phyloP scores from a whole-genome alignment of 2,888 invertebrate genomes.

The Embidobia sp. region DNA sequence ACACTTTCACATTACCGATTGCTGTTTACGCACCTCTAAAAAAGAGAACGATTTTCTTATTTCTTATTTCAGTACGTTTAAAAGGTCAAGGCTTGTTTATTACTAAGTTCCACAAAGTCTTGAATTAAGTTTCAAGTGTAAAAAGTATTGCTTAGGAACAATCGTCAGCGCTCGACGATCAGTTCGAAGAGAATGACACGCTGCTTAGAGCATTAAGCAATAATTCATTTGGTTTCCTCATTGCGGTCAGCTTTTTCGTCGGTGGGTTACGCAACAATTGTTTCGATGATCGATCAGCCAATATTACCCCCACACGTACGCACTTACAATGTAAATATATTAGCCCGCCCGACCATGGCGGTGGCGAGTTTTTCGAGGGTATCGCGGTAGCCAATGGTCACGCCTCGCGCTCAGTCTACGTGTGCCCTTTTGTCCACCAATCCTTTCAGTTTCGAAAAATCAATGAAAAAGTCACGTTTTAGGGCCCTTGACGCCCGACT shows the following conservation, averaged over 20 bases:
- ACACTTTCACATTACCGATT: too few relatives aligned
- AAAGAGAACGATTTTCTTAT: neutral
- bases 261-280: conserved; percentile 53
- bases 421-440: conserved; percentile 70
- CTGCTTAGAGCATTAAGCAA: conserved; percentile 49
- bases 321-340: conserved; percentile 72
- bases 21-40: too few relatives aligned
- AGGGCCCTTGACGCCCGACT: conserved; percentile 54
- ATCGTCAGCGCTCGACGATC: conserved; percentile 32
- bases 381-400: conserved; percentile 75
- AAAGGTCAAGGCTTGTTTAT: conserved; percentile 41
- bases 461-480: conserved; percentile 65
- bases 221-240: conserved; percentile 50
- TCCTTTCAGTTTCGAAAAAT: conserved; percentile 72
- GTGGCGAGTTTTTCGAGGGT: conserved; percentile 73
- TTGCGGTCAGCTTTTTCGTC: conserved; percentile 48
- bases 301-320: conserved; percentile 51
- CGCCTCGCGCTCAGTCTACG: conserved; percentile 71
- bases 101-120: conserved; percentile 13
- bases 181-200: conserved; percentile 36
- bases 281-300: conserved; percentile 46
- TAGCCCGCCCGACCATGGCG: conserved; percentile 70
- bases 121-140: neutral
- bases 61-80: neutral
- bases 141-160: conserved; percentile 20